Conservation (phyloP, 1,140 invertebrate species). For the Scaptodrosophila lebanonensis region DNA sequence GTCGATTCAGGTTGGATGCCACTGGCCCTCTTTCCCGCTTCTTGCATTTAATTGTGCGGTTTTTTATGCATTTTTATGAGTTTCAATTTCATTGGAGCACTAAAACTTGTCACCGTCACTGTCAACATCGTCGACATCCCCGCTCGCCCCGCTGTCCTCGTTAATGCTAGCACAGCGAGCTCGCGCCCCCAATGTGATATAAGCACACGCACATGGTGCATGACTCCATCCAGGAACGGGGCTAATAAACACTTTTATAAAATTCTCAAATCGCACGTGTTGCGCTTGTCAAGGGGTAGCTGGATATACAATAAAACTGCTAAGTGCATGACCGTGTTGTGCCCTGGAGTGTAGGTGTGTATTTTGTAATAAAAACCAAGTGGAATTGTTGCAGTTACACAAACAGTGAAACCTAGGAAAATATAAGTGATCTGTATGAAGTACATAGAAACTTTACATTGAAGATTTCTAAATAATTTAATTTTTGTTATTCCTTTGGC, state of each 20-base stretch:
- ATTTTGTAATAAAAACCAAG: conserved; percentile 38
- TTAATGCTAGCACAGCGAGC: conserved; percentile 14
- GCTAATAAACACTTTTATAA: conserved; percentile 71
- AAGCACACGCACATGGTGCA: too few relatives aligned
- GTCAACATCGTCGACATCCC: conserved; percentile 43
- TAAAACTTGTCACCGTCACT: conserved; percentile 46
- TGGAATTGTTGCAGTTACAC: conserved; percentile 11
- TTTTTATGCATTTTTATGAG: conserved; percentile 60
- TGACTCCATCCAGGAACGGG: too few relatives aligned
- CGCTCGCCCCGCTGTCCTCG: not conserved
- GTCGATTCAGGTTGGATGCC: not conserved
- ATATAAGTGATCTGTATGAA: too few relatives aligned
- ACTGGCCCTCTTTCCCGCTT: conserved; percentile 25
- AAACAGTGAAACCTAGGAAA: too few relatives aligned
- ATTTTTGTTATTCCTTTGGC: too few relatives aligned
- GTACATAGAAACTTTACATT: too few relatives aligned
- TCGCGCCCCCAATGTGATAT: too few relatives aligned
- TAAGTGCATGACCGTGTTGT: conserved; percentile 65
- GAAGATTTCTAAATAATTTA: too few relatives aligned
- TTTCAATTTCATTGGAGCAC: conserved; percentile 63
- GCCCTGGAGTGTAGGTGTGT: conserved; percentile 19
- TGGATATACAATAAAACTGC: conserved; percentile 57
- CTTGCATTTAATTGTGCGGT: conserved; percentile 57
- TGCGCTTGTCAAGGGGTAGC: conserved; percentile 65
- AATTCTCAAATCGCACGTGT: conserved; percentile 70